Evolutionary conservation across 2,888 invertebrate genomes (phyloP), one percentile per base, ranked within the genome.

Genomic region (Drosophila diplacantha): DNA sequence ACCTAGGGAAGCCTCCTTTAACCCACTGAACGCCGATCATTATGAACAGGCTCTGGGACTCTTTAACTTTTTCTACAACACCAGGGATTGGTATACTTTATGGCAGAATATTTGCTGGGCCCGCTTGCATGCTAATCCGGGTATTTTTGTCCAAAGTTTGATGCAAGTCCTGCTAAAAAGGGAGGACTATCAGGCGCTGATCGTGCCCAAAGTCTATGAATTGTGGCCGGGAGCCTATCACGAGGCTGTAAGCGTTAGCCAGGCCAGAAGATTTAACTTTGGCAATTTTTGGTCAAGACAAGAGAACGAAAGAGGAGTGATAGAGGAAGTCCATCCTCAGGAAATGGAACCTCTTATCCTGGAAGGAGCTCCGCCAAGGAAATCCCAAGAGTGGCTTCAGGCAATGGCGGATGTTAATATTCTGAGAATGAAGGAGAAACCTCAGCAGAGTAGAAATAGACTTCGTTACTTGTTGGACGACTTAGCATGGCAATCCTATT

Each of bases 161-260:
- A 91, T 91, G 49, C 90, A 91, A 52, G 92, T 93, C 49, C 88
- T 93, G 35, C 89, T 92, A 81, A 93, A 93, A 85, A 90, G 93
- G 34, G 85, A 86, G 2, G 93, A 94, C 84, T 91, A 92, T 85
- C 90, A 89, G 59, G 92, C 92, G 37, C 88, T 94, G 70, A 89
- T 91, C 37, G 86, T 94, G 14, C 94, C 94, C 9, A 91, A 94
- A 14, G 90, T 92, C 14, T 94, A 94, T 86, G 95, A 95, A 87
- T 90, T 94, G 82, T 91, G 91, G 86, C 95, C 95, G 1, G 91
- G 93, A 85, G 91, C 92, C 86, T 94, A 93, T 89, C 91, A 93
- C 81, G 91, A 92, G 85, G 88, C 90, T 68, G 90, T 92, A 76
- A 89, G 92, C 72, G 91, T 94, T 72, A 90, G 91, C 76, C 90